Conservation (phyloP, 2,113 vertebrate species). For the Rhea pennata region DNA sequence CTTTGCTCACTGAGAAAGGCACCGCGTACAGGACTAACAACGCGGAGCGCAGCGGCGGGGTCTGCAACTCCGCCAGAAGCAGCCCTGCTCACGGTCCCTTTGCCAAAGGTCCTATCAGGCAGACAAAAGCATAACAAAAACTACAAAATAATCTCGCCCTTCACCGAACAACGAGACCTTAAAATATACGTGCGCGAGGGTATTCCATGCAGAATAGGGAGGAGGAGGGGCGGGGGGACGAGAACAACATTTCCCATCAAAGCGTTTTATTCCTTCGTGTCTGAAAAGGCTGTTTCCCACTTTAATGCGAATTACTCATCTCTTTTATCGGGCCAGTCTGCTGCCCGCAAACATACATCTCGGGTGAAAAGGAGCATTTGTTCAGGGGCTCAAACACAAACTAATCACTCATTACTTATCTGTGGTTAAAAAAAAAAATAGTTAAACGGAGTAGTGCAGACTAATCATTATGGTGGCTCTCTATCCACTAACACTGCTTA, state of each 20-base stretch:
- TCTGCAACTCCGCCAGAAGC: background rate
- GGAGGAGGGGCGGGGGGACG: constrained; percentile 23
- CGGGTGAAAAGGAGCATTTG: constrained; percentile 21
- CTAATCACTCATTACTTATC: background rate
- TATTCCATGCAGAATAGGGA: constrained; percentile 32
- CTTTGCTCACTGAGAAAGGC: constrained; percentile 27
- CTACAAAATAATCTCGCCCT: constrained; percentile 26
- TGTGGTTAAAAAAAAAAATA: background rate
- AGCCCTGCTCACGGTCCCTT: background rate
- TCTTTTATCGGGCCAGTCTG: background rate
- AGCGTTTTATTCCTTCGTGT: constrained; percentile 17
- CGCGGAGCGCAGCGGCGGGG: background rate
- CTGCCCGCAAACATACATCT: background rate
- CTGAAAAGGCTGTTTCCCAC: constrained; percentile 8
- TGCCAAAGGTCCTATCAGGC: constrained; percentile 22
- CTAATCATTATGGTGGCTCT: background rate
- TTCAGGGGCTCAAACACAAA: background rate
- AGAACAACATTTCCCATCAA: constrained; percentile 36
- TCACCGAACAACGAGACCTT: constrained; percentile 55
- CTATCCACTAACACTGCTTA: background rate
- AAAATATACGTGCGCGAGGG: constrained; percentile 24
- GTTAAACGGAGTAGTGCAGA: background rate
- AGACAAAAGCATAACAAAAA: background rate
- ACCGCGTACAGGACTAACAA: background rate
- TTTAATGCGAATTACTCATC: constrained; percentile 35